A percentile compares a stretch with the other conserved stretches of the same genome.
Conservation (phyloP, 1,140 invertebrate genomes). For the Physella acuta region DNA sequence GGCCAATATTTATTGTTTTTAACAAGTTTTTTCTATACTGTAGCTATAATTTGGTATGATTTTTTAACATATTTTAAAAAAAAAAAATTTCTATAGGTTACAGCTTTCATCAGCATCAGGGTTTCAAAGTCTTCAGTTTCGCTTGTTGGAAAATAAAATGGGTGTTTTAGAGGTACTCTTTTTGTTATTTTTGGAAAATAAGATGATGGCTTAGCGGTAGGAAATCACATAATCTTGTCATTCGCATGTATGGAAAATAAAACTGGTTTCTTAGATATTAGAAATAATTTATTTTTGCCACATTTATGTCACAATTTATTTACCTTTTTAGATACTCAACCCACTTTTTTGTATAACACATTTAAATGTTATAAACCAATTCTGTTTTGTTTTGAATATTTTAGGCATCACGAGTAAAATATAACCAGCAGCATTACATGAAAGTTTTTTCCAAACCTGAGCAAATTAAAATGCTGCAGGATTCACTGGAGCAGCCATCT, state of each 20-base stretch:
- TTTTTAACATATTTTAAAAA: too few relatives aligned
- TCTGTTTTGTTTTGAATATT: too few relatives aligned
- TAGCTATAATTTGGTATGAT: too few relatives aligned
- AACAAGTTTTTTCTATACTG: too few relatives aligned
- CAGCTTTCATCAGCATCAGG: constrained; percentile 93
- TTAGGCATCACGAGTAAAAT: constrained; percentile 81
- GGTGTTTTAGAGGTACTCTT: constrained; percentile 83
- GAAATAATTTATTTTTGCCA: too few relatives aligned
- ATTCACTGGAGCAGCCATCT: constrained; percentile 82
- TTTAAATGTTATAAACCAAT: background rate
- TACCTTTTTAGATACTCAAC: background rate
- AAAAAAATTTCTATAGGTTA: constrained; percentile 65
- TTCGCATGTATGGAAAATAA: too few relatives aligned
- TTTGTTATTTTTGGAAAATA: constrained; percentile 16
- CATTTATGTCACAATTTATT: too few relatives aligned
- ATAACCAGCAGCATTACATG: constrained; percentile 86
- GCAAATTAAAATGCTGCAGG: constrained; percentile 72
- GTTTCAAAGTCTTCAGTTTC: constrained; percentile 96
- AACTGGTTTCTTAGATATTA: too few relatives aligned
- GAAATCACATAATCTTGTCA: background rate
- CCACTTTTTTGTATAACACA: background rate
- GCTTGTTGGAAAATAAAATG: constrained; percentile 94
- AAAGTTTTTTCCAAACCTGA: constrained; percentile 77
- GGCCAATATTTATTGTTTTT: too few relatives aligned
- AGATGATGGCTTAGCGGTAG: background rate